Evolutionary conservation across 2,113 vertebrate species (phyloP), one percentile per base, ranked within the genome.

Genomic region (Picathartes gymnocephalus): DNA sequence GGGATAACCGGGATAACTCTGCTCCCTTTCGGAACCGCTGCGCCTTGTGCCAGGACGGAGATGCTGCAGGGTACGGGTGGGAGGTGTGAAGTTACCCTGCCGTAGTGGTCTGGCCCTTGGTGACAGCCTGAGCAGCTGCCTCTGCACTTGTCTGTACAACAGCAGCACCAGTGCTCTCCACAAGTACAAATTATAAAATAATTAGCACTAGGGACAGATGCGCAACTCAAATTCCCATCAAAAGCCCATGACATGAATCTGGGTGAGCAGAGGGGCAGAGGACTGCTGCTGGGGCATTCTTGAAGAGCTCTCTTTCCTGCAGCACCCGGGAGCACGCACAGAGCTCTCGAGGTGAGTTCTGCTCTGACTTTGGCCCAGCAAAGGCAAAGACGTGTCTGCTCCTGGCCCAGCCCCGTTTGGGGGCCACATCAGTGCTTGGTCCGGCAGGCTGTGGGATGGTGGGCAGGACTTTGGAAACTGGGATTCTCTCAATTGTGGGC

Each of bases 51-150:
- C 28, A 0, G 48, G 42, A 4, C 39, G 30, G 4, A 0, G 66
- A 3, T 0, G 7, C 35, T 5, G 25, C 16, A 30, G 42, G 30
- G 12, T 6, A 0, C 23, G 0, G 61, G 51, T 5, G 51, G 14
- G 15, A 61, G 21, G 7, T 9, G 5, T 1, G 61, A 9, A 3
- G 17, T 31, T 9, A 1, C 31, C 14, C 5, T 9, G 24, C 21
- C 2, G 0, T 0, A 0, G 6, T 3, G 60, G 15, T 33, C 16
- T 6, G 42, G 50, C 51, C n/a, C n/a, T 30, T 15, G n/a, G 5
- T 4, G 37, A 11, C 50, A 68, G 28, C 42, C 47, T 8, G 13
- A 53, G 44, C 44, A 9, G n/a, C 16, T 53, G 65, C 79, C 83
- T 28, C 56, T 48, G 21, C 58, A 7, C 25, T 42, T 20, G 56